These are phyloP conservation scores for Porites divaricata DNA, from an alignment of 92 coral and sea anemone genomes.

Conservation along the genomic window DNA sequence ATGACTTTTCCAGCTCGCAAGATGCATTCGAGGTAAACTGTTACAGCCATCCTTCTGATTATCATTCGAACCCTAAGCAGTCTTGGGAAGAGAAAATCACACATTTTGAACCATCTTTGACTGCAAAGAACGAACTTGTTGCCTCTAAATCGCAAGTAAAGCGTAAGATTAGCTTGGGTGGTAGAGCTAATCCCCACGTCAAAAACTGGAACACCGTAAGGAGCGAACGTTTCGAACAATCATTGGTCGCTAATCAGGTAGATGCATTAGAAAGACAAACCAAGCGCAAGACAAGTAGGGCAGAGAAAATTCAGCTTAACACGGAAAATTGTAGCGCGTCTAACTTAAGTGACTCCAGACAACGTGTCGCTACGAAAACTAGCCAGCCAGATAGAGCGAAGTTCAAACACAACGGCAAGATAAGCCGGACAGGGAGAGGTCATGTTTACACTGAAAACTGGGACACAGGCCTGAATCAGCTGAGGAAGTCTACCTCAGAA, in stretches of 20 bases:
- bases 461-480: slow-evolving; percentile 11
- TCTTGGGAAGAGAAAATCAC: slow-evolving; percentile 18
- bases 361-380: not conserved
- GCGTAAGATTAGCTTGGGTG: not conserved
- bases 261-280: not conserved
- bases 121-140: too few relatives aligned
- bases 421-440: slow-evolving; percentile 18
- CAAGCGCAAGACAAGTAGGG: slow-evolving; percentile 6
- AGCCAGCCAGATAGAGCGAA: not conserved
- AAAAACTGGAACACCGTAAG: slow-evolving; percentile 2
- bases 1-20: slow-evolving; percentile 4
- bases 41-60: not conserved
- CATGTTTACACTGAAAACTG: slow-evolving; percentile 8
- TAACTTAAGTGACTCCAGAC: not conserved
- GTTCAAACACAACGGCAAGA: not conserved
- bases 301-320: not conserved
- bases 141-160: not conserved
- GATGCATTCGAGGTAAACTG: not conserved
- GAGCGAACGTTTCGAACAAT: slow-evolving; percentile 11
- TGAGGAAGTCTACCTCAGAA: slow-evolving; percentile 26
- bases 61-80: not conserved
- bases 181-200: not conserved
- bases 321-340: not conserved
- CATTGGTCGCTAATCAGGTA: not conserved
- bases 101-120: slow-evolving; percentile 8